These are phyloP conservation scores for Puffinus mauretanicus DNA, from an alignment of 2,113 vertebrate genomes.

Conservation along the genomic window DNA sequence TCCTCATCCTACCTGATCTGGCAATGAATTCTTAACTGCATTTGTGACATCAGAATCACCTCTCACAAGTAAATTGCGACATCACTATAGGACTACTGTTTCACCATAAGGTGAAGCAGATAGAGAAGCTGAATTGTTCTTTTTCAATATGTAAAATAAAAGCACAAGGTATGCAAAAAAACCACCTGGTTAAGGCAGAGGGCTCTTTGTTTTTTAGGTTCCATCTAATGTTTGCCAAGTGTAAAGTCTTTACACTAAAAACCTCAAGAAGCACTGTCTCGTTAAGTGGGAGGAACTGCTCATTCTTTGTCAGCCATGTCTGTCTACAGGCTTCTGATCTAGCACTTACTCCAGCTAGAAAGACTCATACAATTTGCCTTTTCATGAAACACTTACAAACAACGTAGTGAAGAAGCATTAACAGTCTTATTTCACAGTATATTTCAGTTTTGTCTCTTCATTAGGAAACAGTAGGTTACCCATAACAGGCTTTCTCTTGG, in stretches of 20 bases:
- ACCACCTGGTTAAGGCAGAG: background rate
- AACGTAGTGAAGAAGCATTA: background rate
- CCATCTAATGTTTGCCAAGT: background rate
- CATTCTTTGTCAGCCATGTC: background rate
- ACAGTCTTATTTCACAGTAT: conserved; percentile 32
- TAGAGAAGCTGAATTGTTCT: background rate
- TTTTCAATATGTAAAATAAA: background rate
- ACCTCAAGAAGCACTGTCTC: background rate
- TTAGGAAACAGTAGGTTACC: background rate
- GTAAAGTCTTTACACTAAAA: background rate
- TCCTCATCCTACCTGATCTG: background rate
- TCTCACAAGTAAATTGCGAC: background rate
- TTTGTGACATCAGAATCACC: background rate
- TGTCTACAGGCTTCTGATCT: background rate
- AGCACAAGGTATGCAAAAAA: background rate
- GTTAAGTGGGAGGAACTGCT: conserved; percentile 8
- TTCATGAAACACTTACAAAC: background rate
- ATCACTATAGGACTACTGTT: background rate
- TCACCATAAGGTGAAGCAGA: background rate
- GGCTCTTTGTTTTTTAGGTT: background rate
- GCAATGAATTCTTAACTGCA: background rate
- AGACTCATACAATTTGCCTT: background rate
- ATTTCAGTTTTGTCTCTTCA: background rate
- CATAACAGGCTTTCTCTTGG: background rate
- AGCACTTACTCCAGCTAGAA: background rate